Conservation (phyloP, 2,888 invertebrate species). For the Prosapia bicincta region DNA sequence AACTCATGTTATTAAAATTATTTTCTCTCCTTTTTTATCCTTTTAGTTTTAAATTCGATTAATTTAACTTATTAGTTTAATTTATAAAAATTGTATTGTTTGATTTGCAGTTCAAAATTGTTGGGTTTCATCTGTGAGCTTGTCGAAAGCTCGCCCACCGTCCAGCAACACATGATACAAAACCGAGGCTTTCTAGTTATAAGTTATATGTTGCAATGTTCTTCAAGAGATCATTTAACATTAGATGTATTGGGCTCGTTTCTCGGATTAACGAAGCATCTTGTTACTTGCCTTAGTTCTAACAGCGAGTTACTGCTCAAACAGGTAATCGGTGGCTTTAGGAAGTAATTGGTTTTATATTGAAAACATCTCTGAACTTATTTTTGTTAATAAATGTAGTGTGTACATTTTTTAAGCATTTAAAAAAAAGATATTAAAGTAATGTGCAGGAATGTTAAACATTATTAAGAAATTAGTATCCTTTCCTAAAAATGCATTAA, state of each 20-base stretch:
- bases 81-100: too few species aligned
- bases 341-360: background rate
- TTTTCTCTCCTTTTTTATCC: too few species aligned
- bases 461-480: too few species aligned
- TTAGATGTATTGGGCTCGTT: constrained; percentile 91
- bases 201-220: constrained; percentile 93
- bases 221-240: constrained; percentile 88
- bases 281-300: constrained; percentile 88
- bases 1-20: too few species aligned
- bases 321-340: constrained; percentile 64
- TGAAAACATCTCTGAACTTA: background rate
- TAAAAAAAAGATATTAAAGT: too few species aligned
- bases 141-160: constrained; percentile 94
- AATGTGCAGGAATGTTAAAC: too few species aligned
- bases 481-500: too few species aligned
- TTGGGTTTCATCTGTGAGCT: constrained; percentile 96
- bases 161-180: constrained; percentile 99
- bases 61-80: too few species aligned
- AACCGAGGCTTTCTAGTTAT: constrained; percentile 98
- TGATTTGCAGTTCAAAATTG: constrained; percentile 83
- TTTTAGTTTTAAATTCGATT: too few species aligned
- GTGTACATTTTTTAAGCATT: too few species aligned
- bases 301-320: constrained; percentile 88
- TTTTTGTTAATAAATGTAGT: background rate
- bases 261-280: constrained; percentile 85